Base-by-base conservation (phyloP, 2,888 invertebrate genomes). In the Trileptium ribeirensis region DNA sequence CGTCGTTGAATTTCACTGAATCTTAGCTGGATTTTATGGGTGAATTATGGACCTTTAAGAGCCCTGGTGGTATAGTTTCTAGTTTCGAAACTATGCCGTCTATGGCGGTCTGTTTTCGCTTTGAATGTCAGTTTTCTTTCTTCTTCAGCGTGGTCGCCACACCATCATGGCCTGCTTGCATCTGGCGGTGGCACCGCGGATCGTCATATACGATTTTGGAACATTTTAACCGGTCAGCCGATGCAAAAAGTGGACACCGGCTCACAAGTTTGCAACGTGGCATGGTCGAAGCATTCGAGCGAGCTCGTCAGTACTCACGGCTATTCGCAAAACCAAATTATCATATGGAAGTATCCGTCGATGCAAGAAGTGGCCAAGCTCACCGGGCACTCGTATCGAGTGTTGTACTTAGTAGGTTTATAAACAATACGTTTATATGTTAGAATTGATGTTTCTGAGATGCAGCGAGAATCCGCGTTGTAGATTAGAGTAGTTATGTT, bases 101-200 rank as follows among this genome's bases (percentile, higher is more conserved):
- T n/a, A n/a, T n/a, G n/a, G n/a, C n/a, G n/a, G n/a, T n/a, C n/a
- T n/a, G n/a, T n/a, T n/a, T n/a, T n/a, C n/a, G n/a, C n/a, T n/a
- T n/a, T n/a, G n/a, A n/a, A n/a, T n/a, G n/a, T n/a, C n/a, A n/a
- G n/a, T n/a, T n/a, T n/a, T n/a, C n/a, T n/a, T n/a, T n/a, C n/a
- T 51, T 15, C 51, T 51, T 51, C 24, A 51, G 97, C 98, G 34
- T 98, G 98, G 98, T 97, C 97, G 0, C 97, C 98, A 0, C 97
- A 98, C 91, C 97, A 97, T 90, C 97, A 97, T 90, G 97, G 97
- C 0, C 91, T 98, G 79, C 90, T 98, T 83, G 97, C 97, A 0
- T 95, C 95, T 67, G 98, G 98, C 74, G 98, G 98, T n/a, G 98
- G 98, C n/a, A 98, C 98, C 0, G 98, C 97, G 0, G 98, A 98